Evolutionary conservation across 2,888 invertebrate species (phyloP).

Genomic region (Lymantria monacha): DNA sequence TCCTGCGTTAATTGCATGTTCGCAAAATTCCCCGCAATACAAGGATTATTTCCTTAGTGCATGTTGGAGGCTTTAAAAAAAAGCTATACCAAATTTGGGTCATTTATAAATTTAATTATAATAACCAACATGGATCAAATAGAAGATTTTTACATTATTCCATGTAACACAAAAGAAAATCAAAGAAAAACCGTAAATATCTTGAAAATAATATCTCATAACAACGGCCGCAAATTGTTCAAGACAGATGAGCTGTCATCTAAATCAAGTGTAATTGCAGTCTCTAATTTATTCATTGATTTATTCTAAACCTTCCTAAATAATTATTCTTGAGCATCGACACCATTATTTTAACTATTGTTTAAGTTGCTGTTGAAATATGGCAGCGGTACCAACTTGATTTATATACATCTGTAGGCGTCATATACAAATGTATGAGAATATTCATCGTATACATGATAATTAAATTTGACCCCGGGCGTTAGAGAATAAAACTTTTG

Average conservation of each 20-base stretch:
- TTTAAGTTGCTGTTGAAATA: slow-evolving; percentile 68
- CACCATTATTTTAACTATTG: slow-evolving; percentile 74
- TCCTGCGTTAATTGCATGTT: too few species aligned
- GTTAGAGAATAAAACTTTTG: slow-evolving; percentile 58
- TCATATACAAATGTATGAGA: slow-evolving; percentile 43
- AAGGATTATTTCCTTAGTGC: too few species aligned
- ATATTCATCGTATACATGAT: slow-evolving; percentile 70
- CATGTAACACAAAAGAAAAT: too few species aligned
- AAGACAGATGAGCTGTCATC: slow-evolving; percentile 68
- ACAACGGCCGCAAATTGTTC: slow-evolving; percentile 53
- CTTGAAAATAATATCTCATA: slow-evolving; percentile 32
- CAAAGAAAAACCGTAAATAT: neutral
- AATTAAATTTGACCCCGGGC: slow-evolving; percentile 79
- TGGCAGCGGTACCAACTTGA: slow-evolving; percentile 49
- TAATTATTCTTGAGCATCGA: slow-evolving; percentile 73
- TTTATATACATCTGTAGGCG: slow-evolving; percentile 71
- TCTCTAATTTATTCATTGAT: slow-evolving; percentile 77
- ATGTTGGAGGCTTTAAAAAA: too few species aligned
- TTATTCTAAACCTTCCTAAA: slow-evolving; percentile 74
- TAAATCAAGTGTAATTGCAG: slow-evolving; percentile 73
- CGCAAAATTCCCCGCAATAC: too few species aligned
- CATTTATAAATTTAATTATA: too few species aligned
- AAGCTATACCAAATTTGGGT: too few species aligned
- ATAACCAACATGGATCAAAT: too few species aligned
- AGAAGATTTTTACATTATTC: too few species aligned